These are phyloP conservation scores for Syngnathus typhle DNA, from an alignment of 2,113 vertebrate species.

Conservation along the genomic window DNA sequence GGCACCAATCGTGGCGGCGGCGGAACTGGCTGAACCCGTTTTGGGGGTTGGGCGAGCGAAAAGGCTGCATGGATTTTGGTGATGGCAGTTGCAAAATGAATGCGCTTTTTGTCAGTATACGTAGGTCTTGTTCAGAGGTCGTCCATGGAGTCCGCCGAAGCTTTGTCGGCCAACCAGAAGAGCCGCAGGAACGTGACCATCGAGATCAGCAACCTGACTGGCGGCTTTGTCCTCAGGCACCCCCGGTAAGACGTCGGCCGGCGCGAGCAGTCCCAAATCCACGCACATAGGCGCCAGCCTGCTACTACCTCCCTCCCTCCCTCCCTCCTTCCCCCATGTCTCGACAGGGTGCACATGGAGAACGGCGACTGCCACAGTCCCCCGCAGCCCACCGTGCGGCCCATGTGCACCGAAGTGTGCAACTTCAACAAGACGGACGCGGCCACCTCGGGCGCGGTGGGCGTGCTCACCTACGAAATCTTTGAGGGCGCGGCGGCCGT, in stretches of 20 bases:
- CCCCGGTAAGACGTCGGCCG: constrained; percentile 43
- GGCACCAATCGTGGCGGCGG: no score
- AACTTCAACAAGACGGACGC: constrained; percentile 48
- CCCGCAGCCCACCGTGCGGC: constrained; percentile 43
- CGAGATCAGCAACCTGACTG: constrained; percentile 60
- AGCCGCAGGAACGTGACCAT: constrained; percentile 59
- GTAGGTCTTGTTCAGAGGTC: neutral
- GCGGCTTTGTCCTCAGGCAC: constrained; percentile 43
- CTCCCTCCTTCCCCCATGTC: no score
- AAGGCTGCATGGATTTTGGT: no score
- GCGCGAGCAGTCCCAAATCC: no score
- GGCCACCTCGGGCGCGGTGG: constrained; percentile 44
- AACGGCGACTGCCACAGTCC: constrained; percentile 42
- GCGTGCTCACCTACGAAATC: constrained; percentile 64
- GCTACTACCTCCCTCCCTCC: no score
- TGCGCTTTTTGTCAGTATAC: no score
- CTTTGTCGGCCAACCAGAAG: constrained; percentile 23
- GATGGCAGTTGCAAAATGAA: no score
- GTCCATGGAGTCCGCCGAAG: constrained; percentile 57
- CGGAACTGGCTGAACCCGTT: no score
- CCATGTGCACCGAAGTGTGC: constrained; percentile 52
- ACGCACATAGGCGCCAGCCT: neutral
- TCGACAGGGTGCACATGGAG: constrained; percentile 43
- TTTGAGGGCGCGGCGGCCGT: neutral
- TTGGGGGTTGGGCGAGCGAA: no score